These are phyloP conservation scores for Syritta pipiens DNA, from an alignment of 2,888 invertebrate genomes.

Conservation along the genomic window DNA sequence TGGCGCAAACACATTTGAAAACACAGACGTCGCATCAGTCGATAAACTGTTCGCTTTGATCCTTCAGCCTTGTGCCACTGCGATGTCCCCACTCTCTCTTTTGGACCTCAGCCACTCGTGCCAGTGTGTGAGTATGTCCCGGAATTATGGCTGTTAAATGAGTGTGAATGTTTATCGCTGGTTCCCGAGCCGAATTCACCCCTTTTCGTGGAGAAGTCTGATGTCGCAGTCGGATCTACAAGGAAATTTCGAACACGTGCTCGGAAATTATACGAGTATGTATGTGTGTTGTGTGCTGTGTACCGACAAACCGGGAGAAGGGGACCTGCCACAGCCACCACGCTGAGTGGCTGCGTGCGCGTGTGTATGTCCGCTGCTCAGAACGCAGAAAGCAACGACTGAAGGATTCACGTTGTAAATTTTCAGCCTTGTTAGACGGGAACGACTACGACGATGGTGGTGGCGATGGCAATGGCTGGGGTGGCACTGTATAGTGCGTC, in stretches of 20 bases:
- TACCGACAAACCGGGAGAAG: too few relatives aligned
- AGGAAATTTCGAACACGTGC: constrained; percentile 68
- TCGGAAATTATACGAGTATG: constrained; percentile 66
- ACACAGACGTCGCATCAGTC: constrained; percentile 32
- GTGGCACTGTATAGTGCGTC: constrained; percentile 51
- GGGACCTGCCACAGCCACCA: too few relatives aligned
- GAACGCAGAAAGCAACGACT: constrained; percentile 31
- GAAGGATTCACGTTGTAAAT: constrained; percentile 62
- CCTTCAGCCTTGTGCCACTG: too few relatives aligned
- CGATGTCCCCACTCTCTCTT: too few relatives aligned
- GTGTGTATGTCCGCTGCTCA: constrained; percentile 13
- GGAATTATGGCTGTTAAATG: constrained; percentile 64
- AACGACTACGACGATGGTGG: not conserved
- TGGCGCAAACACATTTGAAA: constrained; percentile 52
- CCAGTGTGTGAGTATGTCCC: constrained; percentile 22
- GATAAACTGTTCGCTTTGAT: constrained; percentile 66
- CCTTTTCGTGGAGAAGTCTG: not conserved
- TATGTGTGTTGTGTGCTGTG: constrained; percentile 18
- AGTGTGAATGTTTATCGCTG: constrained; percentile 55
- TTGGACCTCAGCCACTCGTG: too few relatives aligned
- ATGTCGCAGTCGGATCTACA: constrained; percentile 44
- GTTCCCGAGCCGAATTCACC: not conserved
- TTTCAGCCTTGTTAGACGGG: constrained; percentile 57
- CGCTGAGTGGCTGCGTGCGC: too few relatives aligned
- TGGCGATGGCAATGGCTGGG: constrained; percentile 44